Evolutionary conservation across 2,797 vertebrate species (phyloP).

Genomic region (Melanogrammus aeglefinus): DNA sequence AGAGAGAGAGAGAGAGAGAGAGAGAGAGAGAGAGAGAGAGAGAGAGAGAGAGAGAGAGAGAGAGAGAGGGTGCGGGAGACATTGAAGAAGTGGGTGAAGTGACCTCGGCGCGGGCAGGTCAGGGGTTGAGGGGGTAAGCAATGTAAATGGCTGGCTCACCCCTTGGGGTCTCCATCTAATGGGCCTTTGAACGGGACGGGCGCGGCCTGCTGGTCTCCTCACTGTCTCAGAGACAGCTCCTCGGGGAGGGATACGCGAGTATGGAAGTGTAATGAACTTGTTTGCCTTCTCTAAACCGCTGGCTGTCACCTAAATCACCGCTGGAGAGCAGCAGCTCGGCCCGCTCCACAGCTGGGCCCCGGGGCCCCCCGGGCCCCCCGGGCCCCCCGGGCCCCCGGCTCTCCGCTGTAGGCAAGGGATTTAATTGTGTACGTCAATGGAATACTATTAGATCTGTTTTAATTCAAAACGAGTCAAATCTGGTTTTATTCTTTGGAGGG

Average conservation of each 20-base stretch:
- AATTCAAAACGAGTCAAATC: not conserved
- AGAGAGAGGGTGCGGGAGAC: conserved; percentile 50
- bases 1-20: no score
- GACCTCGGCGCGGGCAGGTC: conserved; percentile 68
- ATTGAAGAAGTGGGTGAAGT: conserved; percentile 39
- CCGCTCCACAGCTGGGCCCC: conserved; percentile 63
- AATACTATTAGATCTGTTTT: not conserved
- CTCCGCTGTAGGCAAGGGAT: conserved; percentile 39
- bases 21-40: no score
- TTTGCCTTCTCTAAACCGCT: conserved; percentile 71
- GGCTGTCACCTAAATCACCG: conserved; percentile 76
- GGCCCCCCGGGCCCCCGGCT: conserved; percentile 28
- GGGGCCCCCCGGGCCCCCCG: no score
- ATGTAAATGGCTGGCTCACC: conserved; percentile 74
- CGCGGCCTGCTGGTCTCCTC: conserved; percentile 66
- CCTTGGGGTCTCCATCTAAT: conserved; percentile 68
- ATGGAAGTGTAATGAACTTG: conserved; percentile 78
- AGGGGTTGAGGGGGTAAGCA: conserved; percentile 67
- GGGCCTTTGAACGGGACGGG: conserved; percentile 63
- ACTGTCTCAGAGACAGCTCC: conserved; percentile 68
- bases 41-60: no score
- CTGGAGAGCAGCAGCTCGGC: conserved; percentile 49
- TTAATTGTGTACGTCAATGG: conserved; percentile 44
- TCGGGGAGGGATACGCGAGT: conserved; percentile 75
- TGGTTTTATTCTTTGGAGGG: no score